Evolutionary conservation across 2,113 vertebrate genomes (phyloP), one percentile per base, ranked within the genome.

Genomic region (Martes martes): DNA sequence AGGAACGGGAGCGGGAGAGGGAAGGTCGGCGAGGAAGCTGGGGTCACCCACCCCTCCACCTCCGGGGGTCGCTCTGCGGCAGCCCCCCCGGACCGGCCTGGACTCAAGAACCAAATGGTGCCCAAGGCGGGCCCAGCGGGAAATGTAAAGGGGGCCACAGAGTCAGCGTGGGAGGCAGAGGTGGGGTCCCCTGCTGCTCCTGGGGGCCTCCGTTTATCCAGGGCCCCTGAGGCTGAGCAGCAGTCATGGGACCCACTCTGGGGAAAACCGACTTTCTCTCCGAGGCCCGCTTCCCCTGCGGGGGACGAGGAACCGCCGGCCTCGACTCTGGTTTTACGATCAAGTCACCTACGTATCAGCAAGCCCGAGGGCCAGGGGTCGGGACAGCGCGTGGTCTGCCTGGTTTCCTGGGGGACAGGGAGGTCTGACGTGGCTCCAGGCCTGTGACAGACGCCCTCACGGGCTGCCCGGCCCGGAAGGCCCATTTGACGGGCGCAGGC

Each of bases 401-500:
- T 4, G 7, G 63, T 0, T 21, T 57, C 55, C 61, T 0, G 6
- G n/a, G 33, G 57, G 61, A 55, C 28, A 31, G 13, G 33, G 36
- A 78, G 28, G 19, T 42, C 78, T 47, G 47, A 55, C 0, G 11
- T 24, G 76, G 55, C 28, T 52, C 80, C 11, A 2, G 11, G 47
- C 6, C 69, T 4, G 1, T 84, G 69, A 57, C 28, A 47, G 42
- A 39, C 0, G 1, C 31, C 36, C 79, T 67, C 33, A 4, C 0
- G 5, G 9, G 52, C 36, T 31, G 85, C 47, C 45, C 0, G 7
- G 76, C 33, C 52, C 1, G 11, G 28, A 42, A 59, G 36, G 33
- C 13, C 24, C 7, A 2, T 11, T 6, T 14, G 82, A 57, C 0
- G 18, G 23, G 16, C 19, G 0, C 0, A 0, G 45, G 15, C 4